Percentiles rank a stretch among this genome's conserved stretches.
phyloP scores from a whole-genome alignment of 2,113 vertebrate species.

The Myodes glareolus region DNA sequence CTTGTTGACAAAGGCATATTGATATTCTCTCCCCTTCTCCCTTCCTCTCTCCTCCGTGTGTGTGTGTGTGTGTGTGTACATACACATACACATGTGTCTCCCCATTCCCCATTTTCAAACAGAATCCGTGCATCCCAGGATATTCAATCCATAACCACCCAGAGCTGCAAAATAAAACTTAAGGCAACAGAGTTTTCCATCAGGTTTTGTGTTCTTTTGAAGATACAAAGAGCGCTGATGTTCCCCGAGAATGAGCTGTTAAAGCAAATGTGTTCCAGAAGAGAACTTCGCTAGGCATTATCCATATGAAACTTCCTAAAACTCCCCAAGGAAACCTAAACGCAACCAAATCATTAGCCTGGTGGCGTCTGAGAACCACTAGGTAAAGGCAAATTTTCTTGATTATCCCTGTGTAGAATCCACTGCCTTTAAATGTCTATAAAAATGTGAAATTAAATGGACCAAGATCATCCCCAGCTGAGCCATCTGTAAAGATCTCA shows the following conservation, averaged over 20 bases:
- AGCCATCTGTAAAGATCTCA: conserved; percentile 69
- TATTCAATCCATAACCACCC: not conserved
- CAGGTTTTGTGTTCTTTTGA: not conserved
- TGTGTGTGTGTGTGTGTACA: not conserved
- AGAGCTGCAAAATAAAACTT: not conserved
- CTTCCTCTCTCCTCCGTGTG: not conserved
- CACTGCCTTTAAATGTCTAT: conserved; percentile 63
- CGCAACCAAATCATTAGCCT: conserved; percentile 47
- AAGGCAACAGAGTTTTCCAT: not conserved
- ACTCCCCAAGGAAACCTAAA: conserved; percentile 60
- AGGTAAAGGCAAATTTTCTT: conserved; percentile 65
- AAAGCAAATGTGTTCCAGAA: conserved; percentile 28
- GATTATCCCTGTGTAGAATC: conserved; percentile 64
- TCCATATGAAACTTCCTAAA: conserved; percentile 40
- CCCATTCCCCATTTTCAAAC: not conserved
- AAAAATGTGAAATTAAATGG: conserved; percentile 68
- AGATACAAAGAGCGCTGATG: not conserved
- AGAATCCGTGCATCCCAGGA: not conserved
- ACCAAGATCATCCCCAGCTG: conserved; percentile 59
- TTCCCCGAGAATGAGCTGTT: conserved; percentile 29
- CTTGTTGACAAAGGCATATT: not conserved
- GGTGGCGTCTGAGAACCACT: conserved; percentile 49
- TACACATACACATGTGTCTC: no score
- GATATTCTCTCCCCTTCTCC: not conserved
- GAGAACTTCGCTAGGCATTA: conserved; percentile 24